These are phyloP conservation scores for Azorinus chamasolen DNA, from an alignment of 2,888 invertebrate genomes.

Conservation along the genomic window DNA sequence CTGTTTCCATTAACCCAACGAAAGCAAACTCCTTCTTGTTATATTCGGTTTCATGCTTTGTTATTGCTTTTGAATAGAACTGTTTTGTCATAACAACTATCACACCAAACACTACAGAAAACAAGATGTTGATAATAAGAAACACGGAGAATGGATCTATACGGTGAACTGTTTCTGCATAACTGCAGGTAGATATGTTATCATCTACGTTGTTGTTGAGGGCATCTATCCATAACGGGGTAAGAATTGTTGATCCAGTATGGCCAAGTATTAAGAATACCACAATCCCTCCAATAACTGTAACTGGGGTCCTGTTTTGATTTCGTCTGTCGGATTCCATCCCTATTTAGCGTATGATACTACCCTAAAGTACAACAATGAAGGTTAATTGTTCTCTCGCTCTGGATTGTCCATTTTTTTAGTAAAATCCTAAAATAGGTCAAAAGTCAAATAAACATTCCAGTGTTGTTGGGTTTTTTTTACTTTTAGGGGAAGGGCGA, in stretches of 20 bases:
- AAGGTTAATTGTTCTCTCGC: too few species aligned
- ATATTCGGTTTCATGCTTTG: slow-evolving; percentile 59
- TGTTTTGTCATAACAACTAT: slow-evolving; percentile 45
- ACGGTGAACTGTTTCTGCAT: slow-evolving; percentile 22
- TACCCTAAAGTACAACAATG: too few species aligned
- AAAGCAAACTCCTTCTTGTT: slow-evolving; percentile 67
- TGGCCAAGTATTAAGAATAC: slow-evolving; percentile 17
- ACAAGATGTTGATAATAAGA: slow-evolving; percentile 61
- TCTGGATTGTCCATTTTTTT: too few species aligned
- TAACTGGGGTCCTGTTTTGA: too few species aligned
- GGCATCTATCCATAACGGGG: slow-evolving; percentile 67
- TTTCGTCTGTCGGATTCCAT: too few species aligned
- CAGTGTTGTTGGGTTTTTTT: too few species aligned
- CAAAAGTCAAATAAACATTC: too few species aligned
- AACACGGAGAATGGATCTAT: slow-evolving; percentile 62
- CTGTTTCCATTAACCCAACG: slow-evolving; percentile 70
- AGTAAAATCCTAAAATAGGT: too few species aligned
- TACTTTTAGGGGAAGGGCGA: too few species aligned
- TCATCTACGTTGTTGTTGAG: slow-evolving; percentile 33
- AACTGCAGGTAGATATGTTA: slow-evolving; percentile 19
- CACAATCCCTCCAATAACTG: not conserved
- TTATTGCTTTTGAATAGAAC: slow-evolving; percentile 41
- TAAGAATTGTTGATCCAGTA: slow-evolving; percentile 64
- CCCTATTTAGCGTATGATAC: too few species aligned
- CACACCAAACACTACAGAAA: slow-evolving; percentile 51